Conservation (phyloP, 2,888 invertebrate species). For the Noctua janthe region DNA sequence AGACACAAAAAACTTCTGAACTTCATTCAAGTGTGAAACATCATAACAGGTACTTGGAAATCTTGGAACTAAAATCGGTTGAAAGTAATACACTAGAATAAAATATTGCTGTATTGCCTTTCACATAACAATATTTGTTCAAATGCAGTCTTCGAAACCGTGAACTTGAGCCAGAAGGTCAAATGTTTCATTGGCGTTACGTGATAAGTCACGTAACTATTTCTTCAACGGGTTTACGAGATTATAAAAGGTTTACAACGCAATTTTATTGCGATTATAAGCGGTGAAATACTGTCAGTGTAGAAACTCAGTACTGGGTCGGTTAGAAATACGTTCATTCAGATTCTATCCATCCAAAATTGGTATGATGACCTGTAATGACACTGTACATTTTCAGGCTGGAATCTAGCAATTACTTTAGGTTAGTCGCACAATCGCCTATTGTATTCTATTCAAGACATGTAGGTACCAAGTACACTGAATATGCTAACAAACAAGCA, state of each 20-base stretch:
- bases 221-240: constrained; percentile 17
- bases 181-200: constrained; percentile 4
- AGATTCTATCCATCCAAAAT: not conserved
- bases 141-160: constrained; percentile 26
- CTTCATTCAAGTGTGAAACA: not conserved
- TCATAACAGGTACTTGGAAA: not conserved
- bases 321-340: not conserved
- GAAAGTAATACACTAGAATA: not conserved
- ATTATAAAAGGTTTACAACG: constrained; percentile 1
- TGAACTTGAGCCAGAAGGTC: constrained; percentile 36
- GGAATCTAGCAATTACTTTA: constrained; percentile 21
- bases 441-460: constrained; percentile 36
- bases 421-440: constrained; percentile 20
- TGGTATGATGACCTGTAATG: not conserved
- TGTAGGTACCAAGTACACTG: not conserved
- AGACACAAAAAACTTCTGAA: not conserved
- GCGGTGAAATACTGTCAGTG: not conserved
- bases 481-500: constrained; percentile 9
- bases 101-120: constrained; percentile 15
- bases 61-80: not conserved
- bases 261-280: constrained; percentile 6
- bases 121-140: constrained; percentile 12
- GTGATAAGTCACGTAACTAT: constrained; percentile 51
- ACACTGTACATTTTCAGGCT: not conserved
- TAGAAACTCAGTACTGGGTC: not conserved